Conservation (phyloP, 2,888 invertebrate species). For the Dichetophora obliterata region DNA sequence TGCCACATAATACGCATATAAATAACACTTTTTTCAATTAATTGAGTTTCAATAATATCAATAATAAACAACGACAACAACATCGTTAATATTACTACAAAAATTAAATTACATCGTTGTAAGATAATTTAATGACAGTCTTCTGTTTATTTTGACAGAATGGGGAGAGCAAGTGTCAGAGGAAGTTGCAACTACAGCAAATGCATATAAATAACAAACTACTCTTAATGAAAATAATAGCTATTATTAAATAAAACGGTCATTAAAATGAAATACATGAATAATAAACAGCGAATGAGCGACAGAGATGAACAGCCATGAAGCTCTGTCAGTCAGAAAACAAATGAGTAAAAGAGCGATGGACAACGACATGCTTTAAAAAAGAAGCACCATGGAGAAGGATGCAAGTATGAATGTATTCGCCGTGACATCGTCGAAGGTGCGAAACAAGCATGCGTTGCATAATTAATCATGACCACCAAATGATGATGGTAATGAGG, state of each 20-base stretch:
- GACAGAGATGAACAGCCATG: neutral
- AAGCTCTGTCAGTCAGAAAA: neutral
- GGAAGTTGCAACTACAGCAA: neutral
- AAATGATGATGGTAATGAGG: neutral
- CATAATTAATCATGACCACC: slow-evolving; percentile 38
- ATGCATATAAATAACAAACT: neutral
- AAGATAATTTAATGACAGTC: slow-evolving; percentile 23
- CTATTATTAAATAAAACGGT: neutral
- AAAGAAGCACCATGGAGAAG: neutral
- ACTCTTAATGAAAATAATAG: neutral
- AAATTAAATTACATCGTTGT: slow-evolving; percentile 26
- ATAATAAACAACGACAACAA: neutral
- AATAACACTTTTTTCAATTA: neutral
- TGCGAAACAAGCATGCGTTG: slow-evolving; percentile 31
- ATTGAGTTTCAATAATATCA: neutral
- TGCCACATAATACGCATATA: too few relatives aligned
- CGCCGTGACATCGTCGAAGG: slow-evolving; percentile 34
- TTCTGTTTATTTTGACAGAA: neutral
- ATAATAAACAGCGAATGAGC: neutral
- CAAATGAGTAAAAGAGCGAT: neutral
- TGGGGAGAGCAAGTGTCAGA: neutral
- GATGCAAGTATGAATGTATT: slow-evolving; percentile 12
- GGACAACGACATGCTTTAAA: neutral
- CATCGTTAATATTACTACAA: neutral
- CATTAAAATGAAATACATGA: too few relatives aligned